Conservation (phyloP, 2,888 invertebrate genomes). For the Tachystola acroxantha region DNA sequence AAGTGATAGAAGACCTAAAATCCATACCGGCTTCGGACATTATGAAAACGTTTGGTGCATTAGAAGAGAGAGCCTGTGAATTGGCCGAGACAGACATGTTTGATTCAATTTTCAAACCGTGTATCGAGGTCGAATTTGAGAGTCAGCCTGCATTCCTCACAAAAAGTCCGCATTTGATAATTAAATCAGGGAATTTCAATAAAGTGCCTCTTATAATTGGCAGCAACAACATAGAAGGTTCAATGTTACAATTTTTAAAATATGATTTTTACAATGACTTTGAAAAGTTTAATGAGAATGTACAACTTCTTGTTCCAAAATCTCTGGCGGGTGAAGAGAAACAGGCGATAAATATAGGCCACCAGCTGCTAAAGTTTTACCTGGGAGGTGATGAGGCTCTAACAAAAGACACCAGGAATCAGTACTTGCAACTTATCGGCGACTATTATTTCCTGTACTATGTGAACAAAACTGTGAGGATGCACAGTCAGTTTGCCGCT, state of each 20-base stretch:
- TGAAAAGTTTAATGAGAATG: conserved; percentile 50
- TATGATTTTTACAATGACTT: conserved; percentile 46
- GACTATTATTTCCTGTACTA: conserved; percentile 64
- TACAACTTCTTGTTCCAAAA: conserved; percentile 48
- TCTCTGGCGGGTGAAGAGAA: conserved; percentile 39
- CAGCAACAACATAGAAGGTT: conserved; percentile 55
- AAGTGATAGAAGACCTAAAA: conserved; percentile 53
- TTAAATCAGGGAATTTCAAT: conserved; percentile 59
- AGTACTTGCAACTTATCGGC: conserved; percentile 57
- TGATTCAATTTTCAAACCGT: conserved; percentile 56
- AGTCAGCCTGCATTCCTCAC: conserved; percentile 60
- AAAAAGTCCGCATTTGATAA: conserved; percentile 49
- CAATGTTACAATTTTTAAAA: conserved; percentile 38
- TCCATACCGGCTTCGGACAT: conserved; percentile 36
- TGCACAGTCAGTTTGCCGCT: conserved; percentile 47
- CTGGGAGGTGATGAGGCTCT: conserved; percentile 45
- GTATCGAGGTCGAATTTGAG: conserved; percentile 63
- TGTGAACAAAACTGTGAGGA: conserved; percentile 52
- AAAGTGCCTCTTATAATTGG: conserved; percentile 68
- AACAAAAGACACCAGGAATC: conserved; percentile 45
- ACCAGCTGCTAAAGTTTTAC: conserved; percentile 56
- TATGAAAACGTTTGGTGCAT: conserved; percentile 33
- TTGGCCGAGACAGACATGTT: conserved; percentile 31
- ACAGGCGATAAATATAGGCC: conserved; percentile 43
- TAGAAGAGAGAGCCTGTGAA: conserved; percentile 15